These are phyloP conservation scores for Gadus macrocephalus DNA, from an alignment of 2,113 vertebrate species.

Conservation along the genomic window DNA sequence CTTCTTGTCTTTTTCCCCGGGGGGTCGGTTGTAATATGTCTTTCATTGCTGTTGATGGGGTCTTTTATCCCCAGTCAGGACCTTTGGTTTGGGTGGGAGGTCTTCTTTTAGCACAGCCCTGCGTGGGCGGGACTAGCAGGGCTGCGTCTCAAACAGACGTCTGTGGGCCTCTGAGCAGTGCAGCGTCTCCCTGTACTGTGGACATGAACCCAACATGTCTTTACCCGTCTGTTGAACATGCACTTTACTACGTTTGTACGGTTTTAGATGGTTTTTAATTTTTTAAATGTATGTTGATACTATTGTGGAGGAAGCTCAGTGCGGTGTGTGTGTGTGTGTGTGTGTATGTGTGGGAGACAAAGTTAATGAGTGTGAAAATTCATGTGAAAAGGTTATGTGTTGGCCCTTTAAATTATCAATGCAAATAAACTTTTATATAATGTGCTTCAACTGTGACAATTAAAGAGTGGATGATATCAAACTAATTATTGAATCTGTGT, in stretches of 20 bases:
- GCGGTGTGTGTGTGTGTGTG: conserved; percentile 35
- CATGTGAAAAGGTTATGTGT: conserved; percentile 32
- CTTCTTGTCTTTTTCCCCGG: no score
- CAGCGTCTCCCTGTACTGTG: conserved; percentile 56
- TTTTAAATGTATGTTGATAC: conserved; percentile 52
- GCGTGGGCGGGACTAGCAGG: conserved; percentile 27
- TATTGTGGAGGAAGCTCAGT: conserved; percentile 50
- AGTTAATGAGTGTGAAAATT: not conserved
- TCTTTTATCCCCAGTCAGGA: not conserved
- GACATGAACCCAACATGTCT: conserved; percentile 47
- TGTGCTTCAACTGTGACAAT: conserved; percentile 75
- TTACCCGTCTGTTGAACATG: conserved; percentile 86
- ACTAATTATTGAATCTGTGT: no score
- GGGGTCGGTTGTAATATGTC: not conserved
- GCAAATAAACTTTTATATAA: conserved; percentile 71
- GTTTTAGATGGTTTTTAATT: conserved; percentile 44
- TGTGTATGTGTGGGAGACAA: not conserved
- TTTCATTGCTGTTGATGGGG: not conserved
- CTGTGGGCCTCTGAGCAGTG: conserved; percentile 7
- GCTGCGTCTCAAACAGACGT: conserved; percentile 42
- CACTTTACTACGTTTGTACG: conserved; percentile 86
- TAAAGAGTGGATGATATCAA: conserved; percentile 54
- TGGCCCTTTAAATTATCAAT: conserved; percentile 60
- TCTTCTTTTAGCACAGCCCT: conserved; percentile 1
- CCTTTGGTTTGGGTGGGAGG: not conserved